A percentile compares a stretch with the other conserved stretches of the same genome.
Conservation (phyloP, 2,113 vertebrate species). For the Callipepla californica region DNA sequence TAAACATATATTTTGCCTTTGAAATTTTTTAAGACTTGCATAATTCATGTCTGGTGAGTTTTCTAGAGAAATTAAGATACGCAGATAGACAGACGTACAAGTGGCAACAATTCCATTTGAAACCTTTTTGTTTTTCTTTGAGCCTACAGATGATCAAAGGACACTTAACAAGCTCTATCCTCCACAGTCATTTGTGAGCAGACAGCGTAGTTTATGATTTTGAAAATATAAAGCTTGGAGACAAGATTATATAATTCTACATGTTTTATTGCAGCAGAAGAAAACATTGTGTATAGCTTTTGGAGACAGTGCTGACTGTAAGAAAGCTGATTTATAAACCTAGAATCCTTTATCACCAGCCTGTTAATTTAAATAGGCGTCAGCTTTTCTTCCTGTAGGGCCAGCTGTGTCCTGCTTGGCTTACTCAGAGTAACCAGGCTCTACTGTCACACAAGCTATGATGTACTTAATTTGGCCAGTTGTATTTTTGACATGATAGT, state of each 20-base stretch:
- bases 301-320: background rate
- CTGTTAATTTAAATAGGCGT: background rate
- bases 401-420: background rate
- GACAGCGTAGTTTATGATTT: constrained; percentile 27
- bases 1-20: constrained; percentile 58
- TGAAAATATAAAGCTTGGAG: constrained; percentile 8
- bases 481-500: background rate
- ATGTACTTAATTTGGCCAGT: background rate
- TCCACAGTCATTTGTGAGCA: constrained; percentile 33
- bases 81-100: constrained; percentile 7
- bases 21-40: constrained; percentile 59
- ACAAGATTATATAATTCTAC: constrained; percentile 14
- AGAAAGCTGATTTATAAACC: background rate
- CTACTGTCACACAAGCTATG: background rate
- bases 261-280: constrained; percentile 9
- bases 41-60: constrained; percentile 62
- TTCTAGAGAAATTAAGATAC: constrained; percentile 27
- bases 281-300: constrained; percentile 8
- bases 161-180: background rate
- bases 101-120: constrained; percentile 34
- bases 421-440: background rate
- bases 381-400: fast-evolving
- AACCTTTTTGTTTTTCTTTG: constrained; percentile 42
- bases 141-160: constrained; percentile 40
- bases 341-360: background rate